phyloP scores from a whole-genome alignment of 2,113 vertebrate genomes.

The Theristicus caerulescens region DNA sequence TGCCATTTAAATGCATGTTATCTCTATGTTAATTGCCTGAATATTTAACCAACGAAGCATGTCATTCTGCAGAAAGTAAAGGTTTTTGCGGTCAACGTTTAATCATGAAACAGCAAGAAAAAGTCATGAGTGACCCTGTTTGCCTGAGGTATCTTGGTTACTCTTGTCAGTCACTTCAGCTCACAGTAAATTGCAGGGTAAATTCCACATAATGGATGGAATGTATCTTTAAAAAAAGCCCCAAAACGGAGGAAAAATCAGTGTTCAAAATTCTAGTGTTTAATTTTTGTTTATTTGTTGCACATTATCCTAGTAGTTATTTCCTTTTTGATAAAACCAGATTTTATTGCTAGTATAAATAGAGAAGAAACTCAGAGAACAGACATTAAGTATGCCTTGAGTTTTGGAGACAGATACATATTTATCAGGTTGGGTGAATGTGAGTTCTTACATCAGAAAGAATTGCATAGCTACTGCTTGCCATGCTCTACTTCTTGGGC shows the following conservation, averaged over 20 bases:
- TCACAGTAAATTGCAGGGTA: slow-evolving; percentile 36
- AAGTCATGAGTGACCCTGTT: background rate
- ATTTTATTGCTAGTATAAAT: background rate
- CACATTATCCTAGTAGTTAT: background rate
- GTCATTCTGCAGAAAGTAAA: slow-evolving; percentile 8
- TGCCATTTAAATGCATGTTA: slow-evolving; percentile 40
- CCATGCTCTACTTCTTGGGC: background rate
- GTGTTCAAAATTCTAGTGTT: background rate
- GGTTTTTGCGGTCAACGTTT: slow-evolving; percentile 33
- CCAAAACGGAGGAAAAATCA: background rate
- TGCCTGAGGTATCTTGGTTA: slow-evolving; percentile 10
- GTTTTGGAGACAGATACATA: background rate
- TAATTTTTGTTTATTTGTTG: background rate
- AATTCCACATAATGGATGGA: background rate
- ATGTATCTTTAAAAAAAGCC: background rate
- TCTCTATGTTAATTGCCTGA: slow-evolving; percentile 48
- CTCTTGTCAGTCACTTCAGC: slow-evolving; percentile 30
- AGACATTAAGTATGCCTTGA: background rate
- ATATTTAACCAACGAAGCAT: slow-evolving; percentile 30
- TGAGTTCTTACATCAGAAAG: background rate
- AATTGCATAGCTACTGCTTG: background rate
- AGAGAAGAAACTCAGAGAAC: background rate
- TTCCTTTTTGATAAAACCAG: background rate
- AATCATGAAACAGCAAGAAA: slow-evolving; percentile 33
- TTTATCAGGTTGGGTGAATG: background rate